Percentiles rank a stretch among this genome's conserved stretches.
Evolutionary conservation across 1,140 invertebrate genomes (phyloP).

Genomic region (Harpegnathos saltator): DNA sequence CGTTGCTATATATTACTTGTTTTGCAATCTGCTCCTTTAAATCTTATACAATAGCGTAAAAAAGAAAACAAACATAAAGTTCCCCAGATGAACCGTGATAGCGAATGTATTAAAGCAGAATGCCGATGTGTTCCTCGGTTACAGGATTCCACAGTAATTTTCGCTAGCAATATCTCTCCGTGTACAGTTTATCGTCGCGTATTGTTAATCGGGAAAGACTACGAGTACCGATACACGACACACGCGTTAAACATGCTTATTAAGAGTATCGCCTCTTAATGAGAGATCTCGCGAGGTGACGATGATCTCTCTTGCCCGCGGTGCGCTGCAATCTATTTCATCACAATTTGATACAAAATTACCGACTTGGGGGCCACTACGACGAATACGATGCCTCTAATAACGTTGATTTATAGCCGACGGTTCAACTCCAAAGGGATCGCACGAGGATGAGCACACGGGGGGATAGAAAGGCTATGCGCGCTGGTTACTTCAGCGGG

Average conservation of each 20-base stretch:
- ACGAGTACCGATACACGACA: neutral
- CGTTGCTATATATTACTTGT: no score
- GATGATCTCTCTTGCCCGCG: conserved; percentile 17
- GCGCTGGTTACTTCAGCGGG: conserved; percentile 78
- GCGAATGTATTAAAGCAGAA: no score
- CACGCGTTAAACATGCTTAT: conserved; percentile 2
- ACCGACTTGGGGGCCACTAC: conserved; percentile 78
- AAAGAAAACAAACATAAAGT: no score
- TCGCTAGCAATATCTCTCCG: no score
- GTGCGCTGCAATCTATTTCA: conserved; percentile 77
- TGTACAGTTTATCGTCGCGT: no score
- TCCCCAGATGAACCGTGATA: no score
- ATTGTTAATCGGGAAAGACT: neutral
- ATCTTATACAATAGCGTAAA: no score
- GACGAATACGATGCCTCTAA: conserved; percentile 85
- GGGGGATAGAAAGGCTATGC: conserved; percentile 77
- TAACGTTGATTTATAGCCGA: conserved; percentile 85
- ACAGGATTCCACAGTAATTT: no score
- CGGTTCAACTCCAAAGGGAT: conserved; percentile 80
- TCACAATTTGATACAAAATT: conserved; percentile 85
- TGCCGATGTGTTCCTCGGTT: no score
- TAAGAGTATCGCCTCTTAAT: conserved; percentile 28
- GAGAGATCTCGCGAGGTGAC: conserved; percentile 41
- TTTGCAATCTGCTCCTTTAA: no score
- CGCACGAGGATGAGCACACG: conserved; percentile 66